Conservation (phyloP, 2,113 vertebrate genomes). For the Microcebus griseorufus region DNA sequence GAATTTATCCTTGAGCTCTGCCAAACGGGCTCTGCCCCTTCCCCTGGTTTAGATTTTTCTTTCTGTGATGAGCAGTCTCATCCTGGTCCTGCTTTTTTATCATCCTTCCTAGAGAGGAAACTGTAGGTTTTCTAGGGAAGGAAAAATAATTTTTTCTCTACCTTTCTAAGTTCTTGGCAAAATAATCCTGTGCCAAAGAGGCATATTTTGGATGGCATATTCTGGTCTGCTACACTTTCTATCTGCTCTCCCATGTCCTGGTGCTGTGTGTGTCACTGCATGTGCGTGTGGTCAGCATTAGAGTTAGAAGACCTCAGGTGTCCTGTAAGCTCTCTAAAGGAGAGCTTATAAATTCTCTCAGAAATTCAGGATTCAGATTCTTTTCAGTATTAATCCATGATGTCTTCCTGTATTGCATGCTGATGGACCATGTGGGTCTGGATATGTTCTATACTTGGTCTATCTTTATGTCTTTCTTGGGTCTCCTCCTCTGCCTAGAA, state of each 20-base stretch:
- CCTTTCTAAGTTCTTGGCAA: neutral
- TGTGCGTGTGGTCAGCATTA: neutral
- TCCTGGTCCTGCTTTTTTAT: neutral
- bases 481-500: neutral
- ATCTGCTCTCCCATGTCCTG: neutral
- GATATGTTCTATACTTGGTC: neutral
- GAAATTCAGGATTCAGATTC: neutral
- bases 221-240: neutral
- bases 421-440: accelerated
- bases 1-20: too few species aligned
- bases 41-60: neutral
- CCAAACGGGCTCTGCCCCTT: neutral
- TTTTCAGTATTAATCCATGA: neutral
- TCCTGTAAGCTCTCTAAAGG: neutral
- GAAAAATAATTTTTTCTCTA: neutral
- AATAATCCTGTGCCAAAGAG: neutral
- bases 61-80: neutral
- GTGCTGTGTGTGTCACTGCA: neutral
- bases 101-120: neutral
- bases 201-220: neutral
- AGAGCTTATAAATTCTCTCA: neutral
- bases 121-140: neutral
- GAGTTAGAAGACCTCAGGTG: neutral
- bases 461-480: neutral
- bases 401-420: neutral